phyloP scores from a whole-genome alignment of 2,113 vertebrate species.

The Callionymus lyra region DNA sequence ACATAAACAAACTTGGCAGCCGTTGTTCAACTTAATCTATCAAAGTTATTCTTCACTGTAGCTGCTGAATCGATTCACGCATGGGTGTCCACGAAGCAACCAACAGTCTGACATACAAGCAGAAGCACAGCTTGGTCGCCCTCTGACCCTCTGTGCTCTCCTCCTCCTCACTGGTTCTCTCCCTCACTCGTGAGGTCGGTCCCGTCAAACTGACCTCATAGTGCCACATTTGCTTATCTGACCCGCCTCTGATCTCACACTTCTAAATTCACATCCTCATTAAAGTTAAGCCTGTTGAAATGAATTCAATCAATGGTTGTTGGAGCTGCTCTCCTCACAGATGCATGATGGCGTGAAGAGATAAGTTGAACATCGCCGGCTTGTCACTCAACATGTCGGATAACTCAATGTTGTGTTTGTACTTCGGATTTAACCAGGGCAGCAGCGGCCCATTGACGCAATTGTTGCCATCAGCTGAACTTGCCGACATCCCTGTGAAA shows the following conservation, averaged over 20 bases:
- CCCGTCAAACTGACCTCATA: slow-evolving; percentile 40
- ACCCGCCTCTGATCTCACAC: slow-evolving; percentile 35
- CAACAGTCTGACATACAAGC: slow-evolving; percentile 3
- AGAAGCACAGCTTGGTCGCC: slow-evolving; percentile 22
- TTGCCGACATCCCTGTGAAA: slow-evolving; percentile 22
- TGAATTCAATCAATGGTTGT: slow-evolving; percentile 46
- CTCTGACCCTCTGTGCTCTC: slow-evolving; percentile 23
- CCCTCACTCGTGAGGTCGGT: slow-evolving; percentile 22
- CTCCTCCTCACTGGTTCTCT: slow-evolving; percentile 32
- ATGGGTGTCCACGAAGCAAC: slow-evolving; percentile 4
- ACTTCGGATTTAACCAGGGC: no score
- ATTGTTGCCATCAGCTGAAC: slow-evolving; percentile 28
- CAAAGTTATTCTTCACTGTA: slow-evolving; percentile 1
- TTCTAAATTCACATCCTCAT: slow-evolving; percentile 43
- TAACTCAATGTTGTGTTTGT: no score
- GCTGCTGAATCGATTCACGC: slow-evolving; percentile 8
- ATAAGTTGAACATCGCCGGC: no score
- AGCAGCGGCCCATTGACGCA: no score
- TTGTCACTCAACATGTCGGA: no score
- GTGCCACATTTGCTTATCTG: slow-evolving; percentile 35
- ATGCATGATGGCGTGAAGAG: slow-evolving; percentile 20
- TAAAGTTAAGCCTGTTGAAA: slow-evolving; percentile 32
- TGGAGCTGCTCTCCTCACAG: not conserved
- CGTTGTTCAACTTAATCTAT: slow-evolving; percentile 3
- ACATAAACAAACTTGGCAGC: no score